Base-by-base conservation (phyloP, 1,140 invertebrate genomes). In the Dendroctonus ponderosae region DNA sequence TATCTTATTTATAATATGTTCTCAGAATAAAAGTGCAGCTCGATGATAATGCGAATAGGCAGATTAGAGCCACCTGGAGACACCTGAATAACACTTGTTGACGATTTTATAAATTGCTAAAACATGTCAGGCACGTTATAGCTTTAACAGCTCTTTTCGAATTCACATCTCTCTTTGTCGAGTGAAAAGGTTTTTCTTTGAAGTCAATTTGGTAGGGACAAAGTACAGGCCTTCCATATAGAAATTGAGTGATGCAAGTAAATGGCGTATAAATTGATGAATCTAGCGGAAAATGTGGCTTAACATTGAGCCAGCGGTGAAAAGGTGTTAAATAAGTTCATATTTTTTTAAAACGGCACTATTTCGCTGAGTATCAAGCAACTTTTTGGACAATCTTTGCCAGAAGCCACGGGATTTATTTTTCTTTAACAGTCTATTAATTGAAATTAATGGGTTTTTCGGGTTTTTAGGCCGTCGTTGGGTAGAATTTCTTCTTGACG, bases 261-360 rank as follows among this genome's bases (percentile, higher is more conserved):
- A 52, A 52, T 52, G 50, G 50, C 50, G n/a, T 52, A 26, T 52
- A 52, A 52, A 52, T 12, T 52, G 50, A 52, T 37, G 50, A 52
- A 52, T 52, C 50, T 52, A 26, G 50, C 50, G 50, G 50, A 52
- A 52, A 52, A 52, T 52, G 50, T 26, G 50, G 50, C 5, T 52
- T 52, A 52, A 14, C 50, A 26, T 5, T 37, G 50, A 15, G 26
- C 26, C 26, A 2, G 26, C 26, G 1, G 3, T 26, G 26, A 2
- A 26, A 26, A 26, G 26, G 26, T 26, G 26, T 26, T 26, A 26
- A 26, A 26, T 26, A 26, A 26, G 26, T 26, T 1, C 26, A 26
- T 3, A 26, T 26, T 2, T 26, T 26, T 26, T 26, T 26, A 26
- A 3, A 26, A 26, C 1, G 1, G 26, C 26, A 26, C 26, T 2